Evolutionary conservation across 30 jellyfish, hydroid and myxozoan genomes (phyloP).

Genomic region (Morbakka virulenta): DNA sequence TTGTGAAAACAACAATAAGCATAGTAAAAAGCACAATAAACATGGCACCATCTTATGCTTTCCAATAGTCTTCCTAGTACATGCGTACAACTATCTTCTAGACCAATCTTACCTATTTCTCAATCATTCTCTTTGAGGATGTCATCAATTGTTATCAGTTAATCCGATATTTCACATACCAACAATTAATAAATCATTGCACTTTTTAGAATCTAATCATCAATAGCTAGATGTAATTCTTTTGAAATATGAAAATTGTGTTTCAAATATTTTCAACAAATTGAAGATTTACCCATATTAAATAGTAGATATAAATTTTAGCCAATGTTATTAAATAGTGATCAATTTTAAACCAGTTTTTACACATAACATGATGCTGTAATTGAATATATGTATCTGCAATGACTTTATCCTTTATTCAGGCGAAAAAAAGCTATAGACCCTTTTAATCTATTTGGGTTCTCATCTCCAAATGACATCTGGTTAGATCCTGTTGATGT

Average conservation of each 20-base stretch:
- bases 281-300: too few species aligned
- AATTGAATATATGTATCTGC: background rate
- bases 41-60: background rate
- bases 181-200: background rate
- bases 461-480: too few species aligned
- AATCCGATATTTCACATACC: too few species aligned
- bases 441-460: too few species aligned
- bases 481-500: too few species aligned
- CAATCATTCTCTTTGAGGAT: background rate
- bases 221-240: too few species aligned
- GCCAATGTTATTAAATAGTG: background rate
- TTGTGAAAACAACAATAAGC: background rate
- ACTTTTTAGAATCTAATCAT: too few species aligned
- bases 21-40: background rate
- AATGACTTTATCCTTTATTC: background rate
- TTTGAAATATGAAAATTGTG: too few species aligned
- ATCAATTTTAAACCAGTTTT: slow-evolving; percentile 9
- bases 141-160: background rate
- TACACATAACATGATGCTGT: slow-evolving; percentile 16
- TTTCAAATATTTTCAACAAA: too few species aligned
- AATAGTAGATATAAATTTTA: background rate
- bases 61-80: background rate
- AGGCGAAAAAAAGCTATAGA: too few species aligned
- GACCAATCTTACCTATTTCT: background rate
- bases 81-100: background rate